phyloP scores from a whole-genome alignment of 2,113 vertebrate genomes.

The Pica pica region DNA sequence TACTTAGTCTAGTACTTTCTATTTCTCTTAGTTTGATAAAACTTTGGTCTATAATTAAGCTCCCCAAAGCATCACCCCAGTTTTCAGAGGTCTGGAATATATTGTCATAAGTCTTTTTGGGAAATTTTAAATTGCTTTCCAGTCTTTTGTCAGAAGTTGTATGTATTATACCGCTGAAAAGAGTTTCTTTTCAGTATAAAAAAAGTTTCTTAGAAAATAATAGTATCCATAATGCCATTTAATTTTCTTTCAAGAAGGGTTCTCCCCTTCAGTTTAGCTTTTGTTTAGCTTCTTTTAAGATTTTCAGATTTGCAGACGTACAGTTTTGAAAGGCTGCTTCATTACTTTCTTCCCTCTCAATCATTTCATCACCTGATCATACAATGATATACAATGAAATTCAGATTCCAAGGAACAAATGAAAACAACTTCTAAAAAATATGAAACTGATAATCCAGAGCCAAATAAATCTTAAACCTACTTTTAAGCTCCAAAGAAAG shows the following conservation, averaged over 20 bases:
- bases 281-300: not conserved
- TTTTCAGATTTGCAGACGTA: not conserved
- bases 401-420: not conserved
- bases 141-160: not conserved
- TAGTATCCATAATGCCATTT: not conserved
- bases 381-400: not conserved
- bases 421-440: not conserved
- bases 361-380: not conserved
- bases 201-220: constrained; percentile 31
- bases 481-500: not conserved
- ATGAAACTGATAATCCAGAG: not conserved
- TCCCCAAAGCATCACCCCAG: not conserved
- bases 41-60: not conserved
- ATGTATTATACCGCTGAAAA: not conserved
- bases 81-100: not conserved
- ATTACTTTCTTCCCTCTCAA: not conserved
- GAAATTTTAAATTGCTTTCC: not conserved
- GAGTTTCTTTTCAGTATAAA: not conserved
- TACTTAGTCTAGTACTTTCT: not conserved
- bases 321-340: not conserved
- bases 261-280: constrained; percentile 2
- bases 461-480: not conserved
- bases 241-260: constrained; percentile 9
- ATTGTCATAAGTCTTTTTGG: not conserved
- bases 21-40: not conserved